phyloP scores from a whole-genome alignment of 2,888 invertebrate species.

The Lepidonotus clava region DNA sequence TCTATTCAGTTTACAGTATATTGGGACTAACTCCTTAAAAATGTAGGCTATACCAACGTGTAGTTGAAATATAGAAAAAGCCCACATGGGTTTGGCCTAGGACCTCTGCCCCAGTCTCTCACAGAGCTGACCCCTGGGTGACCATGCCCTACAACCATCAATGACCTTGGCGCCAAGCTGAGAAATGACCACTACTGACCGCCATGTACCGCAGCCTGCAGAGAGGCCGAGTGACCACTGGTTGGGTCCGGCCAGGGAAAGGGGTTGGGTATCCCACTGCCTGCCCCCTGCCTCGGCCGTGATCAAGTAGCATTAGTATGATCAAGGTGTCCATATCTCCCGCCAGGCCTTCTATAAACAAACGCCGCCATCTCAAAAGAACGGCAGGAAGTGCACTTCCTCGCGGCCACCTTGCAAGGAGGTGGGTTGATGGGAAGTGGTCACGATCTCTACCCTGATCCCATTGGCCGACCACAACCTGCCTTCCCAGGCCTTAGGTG shows the following conservation, averaged over 20 bases:
- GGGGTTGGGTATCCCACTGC: neutral
- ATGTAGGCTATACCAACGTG: too few species aligned
- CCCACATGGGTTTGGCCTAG: neutral
- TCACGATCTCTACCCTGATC: neutral
- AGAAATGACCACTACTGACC: neutral
- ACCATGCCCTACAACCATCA: neutral
- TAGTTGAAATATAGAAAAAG: too few species aligned
- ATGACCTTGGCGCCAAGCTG: conserved; percentile 22
- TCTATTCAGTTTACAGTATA: too few species aligned
- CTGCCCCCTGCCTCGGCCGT: neutral
- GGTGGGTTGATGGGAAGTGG: neutral
- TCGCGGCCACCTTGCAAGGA: neutral
- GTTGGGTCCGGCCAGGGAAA: neutral
- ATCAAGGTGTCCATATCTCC: conserved; percentile 42
- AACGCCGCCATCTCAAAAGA: conserved; percentile 7
- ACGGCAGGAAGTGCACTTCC: conserved; percentile 27
- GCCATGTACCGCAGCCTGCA: too few species aligned
- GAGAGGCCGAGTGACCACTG: neutral
- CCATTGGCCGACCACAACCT: neutral
- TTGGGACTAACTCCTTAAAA: too few species aligned
- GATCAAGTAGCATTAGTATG: conserved; percentile 25
- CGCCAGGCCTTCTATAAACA: conserved; percentile 42
- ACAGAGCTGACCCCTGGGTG: neutral
- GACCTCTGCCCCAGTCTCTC: neutral
- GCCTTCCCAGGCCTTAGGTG: neutral